Percentiles rank a stretch among this genome's conserved stretches.
Conservation (phyloP, 2,113 vertebrate genomes). For the Ariopsis seemanni region DNA sequence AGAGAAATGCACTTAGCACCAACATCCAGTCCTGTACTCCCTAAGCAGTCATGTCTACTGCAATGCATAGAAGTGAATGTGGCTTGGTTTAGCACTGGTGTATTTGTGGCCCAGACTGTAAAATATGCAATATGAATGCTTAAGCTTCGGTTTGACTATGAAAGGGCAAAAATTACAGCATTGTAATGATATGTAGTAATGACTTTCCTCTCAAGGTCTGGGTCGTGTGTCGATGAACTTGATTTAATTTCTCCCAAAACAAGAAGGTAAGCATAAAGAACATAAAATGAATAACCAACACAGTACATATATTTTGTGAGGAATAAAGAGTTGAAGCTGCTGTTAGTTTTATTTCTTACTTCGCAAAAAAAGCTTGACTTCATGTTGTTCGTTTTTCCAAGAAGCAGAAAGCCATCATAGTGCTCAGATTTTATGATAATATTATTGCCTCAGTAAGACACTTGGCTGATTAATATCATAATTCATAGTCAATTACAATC, state of each 20-base stretch:
- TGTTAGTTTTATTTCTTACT: not conserved
- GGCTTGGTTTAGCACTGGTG: constrained; percentile 5
- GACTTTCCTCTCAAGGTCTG: constrained; percentile 62
- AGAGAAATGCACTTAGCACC: not conserved
- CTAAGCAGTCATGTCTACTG: not conserved
- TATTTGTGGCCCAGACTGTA: constrained; percentile 14
- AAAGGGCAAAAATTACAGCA: constrained; percentile 27
- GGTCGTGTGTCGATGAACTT: constrained; percentile 48
- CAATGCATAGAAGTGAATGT: not conserved
- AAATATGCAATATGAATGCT: constrained; percentile 25
- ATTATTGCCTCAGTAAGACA: not conserved
- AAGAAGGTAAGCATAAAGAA: constrained; percentile 59
- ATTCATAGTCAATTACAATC: not conserved
- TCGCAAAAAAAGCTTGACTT: not conserved
- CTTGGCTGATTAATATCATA: not conserved
- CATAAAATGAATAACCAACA: constrained; percentile 36
- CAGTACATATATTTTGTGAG: constrained; percentile 55
- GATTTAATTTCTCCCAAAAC: constrained; percentile 60
- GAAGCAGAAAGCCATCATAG: not conserved
- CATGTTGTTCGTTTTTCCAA: not conserved
- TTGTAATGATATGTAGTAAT: constrained; percentile 54
- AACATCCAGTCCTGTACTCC: not conserved
- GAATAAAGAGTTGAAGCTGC: not conserved
- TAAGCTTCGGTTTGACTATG: constrained; percentile 17
- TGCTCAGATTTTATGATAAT: not conserved